phyloP scores from a whole-genome alignment of 2,888 invertebrate species.

The Pomacea canaliculata region DNA sequence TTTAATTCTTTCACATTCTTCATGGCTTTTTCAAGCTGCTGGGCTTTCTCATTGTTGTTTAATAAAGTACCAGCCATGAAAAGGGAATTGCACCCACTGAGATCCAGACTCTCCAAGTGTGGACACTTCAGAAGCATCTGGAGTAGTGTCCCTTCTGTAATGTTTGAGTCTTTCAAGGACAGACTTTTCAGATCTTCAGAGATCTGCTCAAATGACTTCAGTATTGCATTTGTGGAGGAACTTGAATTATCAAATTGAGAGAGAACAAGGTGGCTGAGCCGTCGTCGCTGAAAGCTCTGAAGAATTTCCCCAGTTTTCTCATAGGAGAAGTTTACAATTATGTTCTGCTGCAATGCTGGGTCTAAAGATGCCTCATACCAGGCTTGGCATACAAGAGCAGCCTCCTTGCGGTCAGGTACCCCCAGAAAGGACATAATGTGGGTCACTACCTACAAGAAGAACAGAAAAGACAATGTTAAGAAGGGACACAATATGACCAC shows the following conservation, averaged over 20 bases:
- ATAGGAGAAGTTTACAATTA: conserved; percentile 70
- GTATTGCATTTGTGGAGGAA: conserved; percentile 42
- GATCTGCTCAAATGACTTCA: conserved; percentile 54
- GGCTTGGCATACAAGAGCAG: conserved; percentile 76
- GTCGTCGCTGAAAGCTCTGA: conserved; percentile 39
- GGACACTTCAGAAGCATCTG: conserved; percentile 56
- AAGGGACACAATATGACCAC: no score
- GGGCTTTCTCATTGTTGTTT: conserved; percentile 74
- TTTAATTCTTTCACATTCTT: conserved; percentile 75
- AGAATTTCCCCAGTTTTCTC: conserved; percentile 33
- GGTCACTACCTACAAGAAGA: conserved; percentile 55
- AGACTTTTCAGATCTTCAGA: conserved; percentile 53
- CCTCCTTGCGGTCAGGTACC: conserved; percentile 77
- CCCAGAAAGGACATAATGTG: conserved; percentile 63
- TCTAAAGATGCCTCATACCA: conserved; percentile 81
- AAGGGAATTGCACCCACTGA: conserved; percentile 79
- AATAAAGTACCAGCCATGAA: conserved; percentile 82
- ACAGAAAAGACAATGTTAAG: no score
- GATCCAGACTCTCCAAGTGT: conserved; percentile 75
- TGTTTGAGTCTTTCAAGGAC: conserved; percentile 60
- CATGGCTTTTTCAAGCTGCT: conserved; percentile 40
- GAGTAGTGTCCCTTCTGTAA: conserved; percentile 61
- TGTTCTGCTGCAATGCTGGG: conserved; percentile 74
- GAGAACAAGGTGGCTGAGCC: conserved; percentile 55
- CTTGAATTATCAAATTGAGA: conserved; percentile 57